Percentiles rank a stretch among this genome's conserved stretches.
Evolutionary conservation across 2,888 invertebrate species (phyloP).

Genomic region (Abrostola triplasia): DNA sequence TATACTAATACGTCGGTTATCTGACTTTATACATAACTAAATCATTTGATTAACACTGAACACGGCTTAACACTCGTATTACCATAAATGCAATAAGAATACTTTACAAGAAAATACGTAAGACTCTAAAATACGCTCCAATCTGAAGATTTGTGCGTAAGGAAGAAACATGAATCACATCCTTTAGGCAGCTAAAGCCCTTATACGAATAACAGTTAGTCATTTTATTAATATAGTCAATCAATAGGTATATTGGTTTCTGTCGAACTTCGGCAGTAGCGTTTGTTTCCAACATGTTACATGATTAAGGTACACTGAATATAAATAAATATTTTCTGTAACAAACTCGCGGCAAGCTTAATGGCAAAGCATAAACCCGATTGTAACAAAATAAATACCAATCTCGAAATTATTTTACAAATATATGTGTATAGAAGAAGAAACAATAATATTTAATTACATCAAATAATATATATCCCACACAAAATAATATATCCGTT

Average conservation of each 20-base stretch:
- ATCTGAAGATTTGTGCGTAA: slow-evolving; percentile 47
- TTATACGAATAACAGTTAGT: slow-evolving; percentile 8
- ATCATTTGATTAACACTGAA: slow-evolving; percentile 15
- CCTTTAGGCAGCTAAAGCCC: slow-evolving; percentile 21
- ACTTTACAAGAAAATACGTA: slow-evolving; percentile 28
- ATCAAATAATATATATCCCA: slow-evolving; percentile 55
- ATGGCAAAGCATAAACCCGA: slow-evolving; percentile 48
- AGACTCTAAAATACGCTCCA: slow-evolving; percentile 24
- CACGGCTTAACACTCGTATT: slow-evolving; percentile 11
- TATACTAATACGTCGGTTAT: not conserved
- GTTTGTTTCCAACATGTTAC: slow-evolving; percentile 11
- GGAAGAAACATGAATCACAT: slow-evolving; percentile 38
- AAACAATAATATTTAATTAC: slow-evolving; percentile 50
- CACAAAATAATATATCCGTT: slow-evolving; percentile 53
- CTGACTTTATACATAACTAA: slow-evolving; percentile 13
- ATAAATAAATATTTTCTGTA: slow-evolving; percentile 15
- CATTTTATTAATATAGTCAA: slow-evolving; percentile 16
- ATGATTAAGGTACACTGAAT: slow-evolving; percentile 11
- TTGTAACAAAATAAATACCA: slow-evolving; percentile 35
- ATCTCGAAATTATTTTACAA: slow-evolving; percentile 39
- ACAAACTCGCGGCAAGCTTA: slow-evolving; percentile 47
- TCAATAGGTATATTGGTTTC: slow-evolving; percentile 14
- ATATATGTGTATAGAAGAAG: slow-evolving; percentile 33
- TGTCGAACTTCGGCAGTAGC: slow-evolving; percentile 19
- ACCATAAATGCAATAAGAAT: slow-evolving; percentile 35